Conservation (phyloP, 2,888 invertebrate species). For the Cephus nigrinus region DNA sequence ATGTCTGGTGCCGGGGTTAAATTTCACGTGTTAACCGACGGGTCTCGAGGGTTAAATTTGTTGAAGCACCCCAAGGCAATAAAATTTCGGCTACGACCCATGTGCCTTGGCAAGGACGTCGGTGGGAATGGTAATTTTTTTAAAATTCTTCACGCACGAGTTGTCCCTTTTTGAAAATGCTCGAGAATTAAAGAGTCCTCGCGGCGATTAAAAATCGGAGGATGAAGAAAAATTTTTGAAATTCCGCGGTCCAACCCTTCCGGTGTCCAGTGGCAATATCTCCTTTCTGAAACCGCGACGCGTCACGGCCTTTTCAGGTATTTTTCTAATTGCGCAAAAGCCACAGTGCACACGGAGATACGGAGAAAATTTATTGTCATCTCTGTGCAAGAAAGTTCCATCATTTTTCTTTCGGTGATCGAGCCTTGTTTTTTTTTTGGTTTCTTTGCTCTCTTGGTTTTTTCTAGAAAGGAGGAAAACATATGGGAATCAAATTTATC, state of each 20-base stretch:
- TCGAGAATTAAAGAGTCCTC: neutral
- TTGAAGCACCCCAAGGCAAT: constrained; percentile 28
- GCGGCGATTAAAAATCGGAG: neutral
- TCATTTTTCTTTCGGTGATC: too few species aligned
- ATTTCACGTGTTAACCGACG: constrained; percentile 37
- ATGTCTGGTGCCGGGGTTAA: constrained; percentile 32
- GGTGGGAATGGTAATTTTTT: neutral
- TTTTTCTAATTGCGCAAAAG: too few species aligned
- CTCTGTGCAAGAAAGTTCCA: too few species aligned
- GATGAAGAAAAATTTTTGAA: neutral
- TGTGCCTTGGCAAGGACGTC: neutral
- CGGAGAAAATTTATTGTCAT: too few species aligned
- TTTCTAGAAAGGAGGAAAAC: too few species aligned
- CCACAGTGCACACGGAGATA: too few species aligned
- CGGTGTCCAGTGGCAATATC: too few species aligned
- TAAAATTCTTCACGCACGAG: neutral
- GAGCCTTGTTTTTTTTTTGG: too few species aligned
- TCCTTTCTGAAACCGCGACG: too few species aligned
- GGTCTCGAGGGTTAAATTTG: constrained; percentile 35
- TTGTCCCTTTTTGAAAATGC: neutral
- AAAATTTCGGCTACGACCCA: constrained; percentile 19
- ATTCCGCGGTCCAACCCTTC: neutral
- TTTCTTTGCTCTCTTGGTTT: too few species aligned
- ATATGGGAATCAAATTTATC: too few species aligned
- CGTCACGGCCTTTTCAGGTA: too few species aligned